Evolutionary conservation across 2,797 vertebrate species (phyloP).

Genomic region (Telmatherina bonti): DNA sequence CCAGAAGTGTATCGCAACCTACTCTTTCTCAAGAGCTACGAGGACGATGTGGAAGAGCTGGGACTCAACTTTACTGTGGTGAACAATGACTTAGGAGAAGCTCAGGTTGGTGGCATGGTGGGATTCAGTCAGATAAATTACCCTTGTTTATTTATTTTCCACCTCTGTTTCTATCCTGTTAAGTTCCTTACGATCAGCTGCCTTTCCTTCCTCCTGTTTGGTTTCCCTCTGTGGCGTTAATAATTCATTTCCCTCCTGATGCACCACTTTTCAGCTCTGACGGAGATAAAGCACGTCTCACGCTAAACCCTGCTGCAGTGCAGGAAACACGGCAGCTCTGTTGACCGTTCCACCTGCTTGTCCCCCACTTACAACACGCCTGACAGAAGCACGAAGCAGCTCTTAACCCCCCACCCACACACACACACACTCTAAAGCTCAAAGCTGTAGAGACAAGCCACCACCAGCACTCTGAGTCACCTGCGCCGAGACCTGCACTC

Average conservation of each 20-base stretch:
- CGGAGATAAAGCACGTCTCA: conserved; percentile 76
- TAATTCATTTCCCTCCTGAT: conserved; percentile 76
- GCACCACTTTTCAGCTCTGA: conserved; percentile 58
- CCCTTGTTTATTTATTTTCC: conserved; percentile 39
- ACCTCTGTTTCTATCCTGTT: conserved; percentile 23
- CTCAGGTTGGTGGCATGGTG: conserved; percentile 84
- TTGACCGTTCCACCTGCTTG: conserved; percentile 73
- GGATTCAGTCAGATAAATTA: conserved; percentile 39
- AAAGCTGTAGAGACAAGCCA: conserved; percentile 48
- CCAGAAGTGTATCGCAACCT: conserved; percentile 98
- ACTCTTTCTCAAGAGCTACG: conserved; percentile 98
- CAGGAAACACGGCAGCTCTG: conserved; percentile 55
- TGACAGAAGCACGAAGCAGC: conserved; percentile 60
- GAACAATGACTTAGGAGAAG: conserved; percentile 98
- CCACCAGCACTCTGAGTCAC: conserved; percentile 50
- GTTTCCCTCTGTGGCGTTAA: conserved; percentile 68
- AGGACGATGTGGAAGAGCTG: conserved; percentile 96
- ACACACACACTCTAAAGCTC: conserved; percentile 42
- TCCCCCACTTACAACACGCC: conserved; percentile 68
- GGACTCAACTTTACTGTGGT: conserved; percentile 98
- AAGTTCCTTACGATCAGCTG: conserved; percentile 24
- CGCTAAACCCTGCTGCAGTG: conserved; percentile 44
- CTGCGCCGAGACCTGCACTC: conserved; percentile 63
- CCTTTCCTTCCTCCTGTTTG: conserved; percentile 56
- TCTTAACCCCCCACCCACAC: conserved; percentile 49